Percentiles rank a stretch among this genome's conserved stretches.
Conservation (phyloP, 2,888 invertebrate genomes). For the Phanerotoma sp. region DNA sequence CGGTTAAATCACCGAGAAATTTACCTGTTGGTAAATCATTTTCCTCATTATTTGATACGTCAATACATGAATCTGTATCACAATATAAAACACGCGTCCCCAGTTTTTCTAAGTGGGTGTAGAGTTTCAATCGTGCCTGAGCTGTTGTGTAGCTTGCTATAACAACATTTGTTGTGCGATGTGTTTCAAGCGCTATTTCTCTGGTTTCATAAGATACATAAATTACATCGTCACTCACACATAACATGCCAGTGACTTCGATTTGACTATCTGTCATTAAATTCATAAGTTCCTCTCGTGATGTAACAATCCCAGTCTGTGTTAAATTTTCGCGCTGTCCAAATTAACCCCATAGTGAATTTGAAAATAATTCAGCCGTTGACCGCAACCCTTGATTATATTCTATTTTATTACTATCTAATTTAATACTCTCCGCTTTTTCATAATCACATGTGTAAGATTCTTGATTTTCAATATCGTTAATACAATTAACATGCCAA, state of each 20-base stretch:
- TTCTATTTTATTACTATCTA: constrained; percentile 33
- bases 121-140: constrained; percentile 45
- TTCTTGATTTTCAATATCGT: constrained; percentile 23
- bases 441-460: no score
- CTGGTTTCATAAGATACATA: constrained; percentile 30
- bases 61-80: constrained; percentile 52
- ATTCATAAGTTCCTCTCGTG: constrained; percentile 5
- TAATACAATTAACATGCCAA: no score
- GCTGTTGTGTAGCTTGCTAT: constrained; percentile 51
- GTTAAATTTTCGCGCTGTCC: constrained; percentile 36
- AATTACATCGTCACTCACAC: no score
- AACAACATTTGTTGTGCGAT: constrained; percentile 37
- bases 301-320: constrained; percentile 30
- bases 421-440: constrained; percentile 32
- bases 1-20: constrained; percentile 47
- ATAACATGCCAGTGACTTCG: no score
- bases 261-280: constrained; percentile 30
- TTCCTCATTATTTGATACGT: constrained; percentile 23
- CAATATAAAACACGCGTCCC: constrained; percentile 44
- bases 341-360: constrained; percentile 43
- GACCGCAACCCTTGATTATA: constrained; percentile 38
- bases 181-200: not conserved
- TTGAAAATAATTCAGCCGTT: constrained; percentile 40
- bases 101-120: constrained; percentile 43
- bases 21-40: constrained; percentile 37